Percentiles rank a stretch among this genome's conserved stretches.
These are phyloP conservation scores for Microcebus ravelobensis DNA, from an alignment of 2,113 vertebrate species.

Conservation along the genomic window DNA sequence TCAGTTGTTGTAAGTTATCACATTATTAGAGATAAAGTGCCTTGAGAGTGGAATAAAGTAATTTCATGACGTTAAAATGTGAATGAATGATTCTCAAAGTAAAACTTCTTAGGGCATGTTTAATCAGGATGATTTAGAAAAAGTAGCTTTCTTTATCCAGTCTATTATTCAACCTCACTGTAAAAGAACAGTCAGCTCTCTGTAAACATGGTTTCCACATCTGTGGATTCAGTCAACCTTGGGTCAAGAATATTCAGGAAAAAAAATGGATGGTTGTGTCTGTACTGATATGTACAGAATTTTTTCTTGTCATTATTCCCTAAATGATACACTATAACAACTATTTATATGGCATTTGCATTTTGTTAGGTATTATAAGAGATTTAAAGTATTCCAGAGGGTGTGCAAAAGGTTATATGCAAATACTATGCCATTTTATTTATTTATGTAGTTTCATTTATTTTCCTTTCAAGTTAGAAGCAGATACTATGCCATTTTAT, in stretches of 20 bases:
- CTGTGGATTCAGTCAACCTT: not conserved
- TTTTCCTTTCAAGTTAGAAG: not conserved
- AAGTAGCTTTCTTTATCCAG: not conserved
- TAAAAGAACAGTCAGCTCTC: not conserved
- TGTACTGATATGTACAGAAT: not conserved
- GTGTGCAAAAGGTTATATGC: not conserved
- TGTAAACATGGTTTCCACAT: not conserved
- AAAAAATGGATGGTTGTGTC: not conserved
- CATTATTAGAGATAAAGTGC: slow-evolving; percentile 46
- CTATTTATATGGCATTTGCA: not conserved
- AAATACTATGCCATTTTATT: not conserved
- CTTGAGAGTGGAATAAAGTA: slow-evolving; percentile 18
- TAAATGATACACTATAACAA: not conserved
- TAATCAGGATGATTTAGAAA: slow-evolving; percentile 47
- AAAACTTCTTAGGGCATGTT: slow-evolving; percentile 31
- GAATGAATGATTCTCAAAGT: slow-evolving; percentile 13
- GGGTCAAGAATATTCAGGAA: not conserved
- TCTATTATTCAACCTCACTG: not conserved
- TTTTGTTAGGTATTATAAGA: not conserved
- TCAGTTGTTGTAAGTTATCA: slow-evolving; percentile 96
- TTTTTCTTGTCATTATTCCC: not conserved
- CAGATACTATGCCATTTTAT: not conserved
- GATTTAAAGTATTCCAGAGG: not conserved
- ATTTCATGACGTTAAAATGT: slow-evolving; percentile 32
- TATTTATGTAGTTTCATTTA: too few species aligned